Evolutionary conservation across 2,113 vertebrate species (phyloP).

Genomic region (Helogale parvula): DNA sequence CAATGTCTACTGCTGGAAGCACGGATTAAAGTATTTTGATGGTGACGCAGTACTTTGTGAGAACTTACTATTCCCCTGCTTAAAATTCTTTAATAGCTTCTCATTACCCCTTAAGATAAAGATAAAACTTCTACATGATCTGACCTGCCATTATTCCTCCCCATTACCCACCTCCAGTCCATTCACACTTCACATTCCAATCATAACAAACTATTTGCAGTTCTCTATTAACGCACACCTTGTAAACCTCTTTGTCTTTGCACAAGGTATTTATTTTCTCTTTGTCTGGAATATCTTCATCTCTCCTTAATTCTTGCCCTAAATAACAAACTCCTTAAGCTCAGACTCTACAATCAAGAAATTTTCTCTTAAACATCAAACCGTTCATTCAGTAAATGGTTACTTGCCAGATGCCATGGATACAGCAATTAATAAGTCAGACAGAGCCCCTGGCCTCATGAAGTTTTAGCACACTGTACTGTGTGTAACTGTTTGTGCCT

Average conservation of each 20-base stretch:
- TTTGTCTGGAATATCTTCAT: not conserved
- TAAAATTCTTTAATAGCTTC: slow-evolving; percentile 43
- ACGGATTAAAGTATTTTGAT: not conserved
- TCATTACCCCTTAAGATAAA: slow-evolving; percentile 42
- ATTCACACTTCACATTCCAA: slow-evolving; percentile 56
- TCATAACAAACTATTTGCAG: slow-evolving; percentile 7
- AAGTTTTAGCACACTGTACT: not conserved
- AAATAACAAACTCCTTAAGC: slow-evolving; percentile 11
- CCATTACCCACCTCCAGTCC: not conserved
- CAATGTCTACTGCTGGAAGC: not conserved
- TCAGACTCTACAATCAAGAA: not conserved
- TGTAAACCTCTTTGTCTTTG: not conserved
- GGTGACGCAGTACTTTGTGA: not conserved
- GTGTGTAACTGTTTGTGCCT: not conserved
- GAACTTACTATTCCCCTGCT: not conserved
- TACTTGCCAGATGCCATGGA: not conserved
- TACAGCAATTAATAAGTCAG: not conserved
- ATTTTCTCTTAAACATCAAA: not conserved
- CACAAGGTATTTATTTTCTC: not conserved
- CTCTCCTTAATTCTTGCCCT: slow-evolving; percentile 10
- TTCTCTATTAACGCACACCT: not conserved
- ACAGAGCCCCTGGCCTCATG: not conserved
- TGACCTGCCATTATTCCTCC: slow-evolving; percentile 32
- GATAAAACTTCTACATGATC: slow-evolving; percentile 48
- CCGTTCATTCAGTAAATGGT: slow-evolving; percentile 13